These are phyloP conservation scores for Fregata magnificens DNA, from an alignment of 2,113 vertebrate genomes.

Conservation along the genomic window DNA sequence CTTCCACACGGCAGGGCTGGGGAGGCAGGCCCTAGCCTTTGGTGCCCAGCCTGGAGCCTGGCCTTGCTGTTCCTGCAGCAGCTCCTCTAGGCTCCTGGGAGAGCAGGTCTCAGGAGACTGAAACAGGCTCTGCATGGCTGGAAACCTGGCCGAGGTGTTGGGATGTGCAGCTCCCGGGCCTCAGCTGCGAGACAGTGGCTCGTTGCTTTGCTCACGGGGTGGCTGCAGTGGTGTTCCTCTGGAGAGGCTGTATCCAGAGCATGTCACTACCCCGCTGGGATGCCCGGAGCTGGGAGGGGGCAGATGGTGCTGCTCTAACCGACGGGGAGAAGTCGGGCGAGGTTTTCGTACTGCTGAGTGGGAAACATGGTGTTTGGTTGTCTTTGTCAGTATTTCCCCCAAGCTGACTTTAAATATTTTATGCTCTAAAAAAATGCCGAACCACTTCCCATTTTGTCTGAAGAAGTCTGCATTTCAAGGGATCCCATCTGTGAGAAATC, in stretches of 20 bases:
- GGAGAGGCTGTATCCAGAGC: background rate
- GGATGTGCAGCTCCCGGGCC: rapidly evolving
- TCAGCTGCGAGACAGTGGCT: rapidly evolving
- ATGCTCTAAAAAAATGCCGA: background rate
- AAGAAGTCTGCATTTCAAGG: background rate
- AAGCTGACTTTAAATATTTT: background rate
- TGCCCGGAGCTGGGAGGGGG: background rate
- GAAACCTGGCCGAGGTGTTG: background rate
- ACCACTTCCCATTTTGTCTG: background rate
- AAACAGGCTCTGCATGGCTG: rapidly evolving
- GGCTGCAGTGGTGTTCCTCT: rapidly evolving
- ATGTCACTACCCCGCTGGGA: rapidly evolving
- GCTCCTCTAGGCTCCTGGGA: background rate
- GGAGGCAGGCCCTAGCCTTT: background rate
- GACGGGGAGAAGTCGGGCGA: rapidly evolving
- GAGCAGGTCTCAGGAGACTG: background rate
- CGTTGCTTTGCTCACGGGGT: rapidly evolving
- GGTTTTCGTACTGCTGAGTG: background rate
- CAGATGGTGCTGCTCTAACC: background rate
- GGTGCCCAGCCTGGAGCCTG: background rate
- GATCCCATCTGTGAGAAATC: background rate
- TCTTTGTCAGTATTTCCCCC: background rate
- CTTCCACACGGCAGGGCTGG: rapidly evolving
- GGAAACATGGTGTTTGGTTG: background rate
- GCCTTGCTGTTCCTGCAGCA: background rate